Conservation (phyloP, 2,113 vertebrate genomes). For the Hemicordylus capensis region DNA sequence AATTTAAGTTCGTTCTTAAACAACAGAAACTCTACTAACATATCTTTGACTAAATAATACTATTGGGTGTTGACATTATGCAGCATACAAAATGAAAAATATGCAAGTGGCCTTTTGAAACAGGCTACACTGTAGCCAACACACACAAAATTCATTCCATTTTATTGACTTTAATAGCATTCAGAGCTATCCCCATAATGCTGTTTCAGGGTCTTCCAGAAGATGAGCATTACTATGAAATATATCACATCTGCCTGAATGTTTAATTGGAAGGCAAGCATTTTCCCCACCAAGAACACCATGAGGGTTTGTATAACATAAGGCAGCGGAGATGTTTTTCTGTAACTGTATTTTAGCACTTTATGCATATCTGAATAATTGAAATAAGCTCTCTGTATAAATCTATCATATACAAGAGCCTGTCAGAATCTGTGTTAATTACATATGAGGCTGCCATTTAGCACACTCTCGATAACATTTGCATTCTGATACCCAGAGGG, state of each 20-base stretch:
- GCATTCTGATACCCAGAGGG: constrained; percentile 52
- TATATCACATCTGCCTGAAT: constrained; percentile 40
- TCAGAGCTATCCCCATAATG: constrained; percentile 18
- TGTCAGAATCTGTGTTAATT: constrained; percentile 45
- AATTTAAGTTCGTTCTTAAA: constrained; percentile 38
- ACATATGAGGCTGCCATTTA: constrained; percentile 53
- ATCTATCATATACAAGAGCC: constrained; percentile 41
- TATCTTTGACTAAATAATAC: constrained; percentile 21
- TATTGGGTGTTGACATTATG: constrained; percentile 6
- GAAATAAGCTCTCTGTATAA: constrained; percentile 55
- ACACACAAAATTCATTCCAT: constrained; percentile 16
- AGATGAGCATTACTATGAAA: constrained; percentile 57
- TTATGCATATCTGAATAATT: constrained; percentile 49
- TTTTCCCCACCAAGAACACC: constrained; percentile 8
- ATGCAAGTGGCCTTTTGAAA: constrained; percentile 31
- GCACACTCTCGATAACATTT: constrained; percentile 60
- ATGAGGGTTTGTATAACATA: constrained; percentile 24
- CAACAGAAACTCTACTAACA: constrained; percentile 44
- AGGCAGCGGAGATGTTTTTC: constrained; percentile 35
- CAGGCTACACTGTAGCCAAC: constrained; percentile 22
- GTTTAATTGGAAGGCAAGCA: constrained; percentile 34
- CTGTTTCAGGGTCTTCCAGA: constrained; percentile 10
- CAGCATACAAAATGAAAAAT: constrained; percentile 26
- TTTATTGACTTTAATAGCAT: constrained; percentile 51
- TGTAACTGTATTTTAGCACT: constrained; percentile 55